Evolutionary conservation across 53 echinoderm and acorn worm genomes (phyloP), one percentile per base, ranked within the genome.

Genomic region (Hippasteria phrygiana): DNA sequence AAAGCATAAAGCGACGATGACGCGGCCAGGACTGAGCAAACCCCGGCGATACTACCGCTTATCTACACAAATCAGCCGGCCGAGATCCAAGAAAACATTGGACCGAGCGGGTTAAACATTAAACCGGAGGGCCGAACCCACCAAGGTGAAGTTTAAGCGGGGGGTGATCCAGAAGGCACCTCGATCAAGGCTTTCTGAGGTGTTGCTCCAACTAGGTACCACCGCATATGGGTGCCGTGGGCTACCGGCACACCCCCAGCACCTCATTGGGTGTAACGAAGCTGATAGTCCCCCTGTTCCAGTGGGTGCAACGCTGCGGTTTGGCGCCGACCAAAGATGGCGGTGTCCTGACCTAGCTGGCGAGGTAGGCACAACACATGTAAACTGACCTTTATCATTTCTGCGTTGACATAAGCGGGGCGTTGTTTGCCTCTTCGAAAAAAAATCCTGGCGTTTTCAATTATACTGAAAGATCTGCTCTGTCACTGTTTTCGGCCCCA

Each of bases 371-470:
- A 35, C 65, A n/a, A n/a, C n/a, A 81, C 66, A 63, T 65, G 43
- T 40, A 64, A 78, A 37, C 27, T 88, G 79, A 89, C 89, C 89
- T 89, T 89, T 89, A 89, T 79, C 89, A 54, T 78, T 40, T 36
- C 71, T 70, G 18, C 78, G 89, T 89, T 89, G 89, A 89, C 89
- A 89, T 79, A 89, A 89, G 79, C 78, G 53, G 89, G 89, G 89
- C 89, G 89, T 78, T 79, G 89, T 89, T 78, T 89, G 79, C 89
- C 67, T 38, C 77, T 81, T 45, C 43, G 31, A 28, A 75, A 81
- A 72, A 72, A 66, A 3, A 66, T 66, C 6, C 34, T 66, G 67
- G 36, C 26, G n/a, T 55, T 59, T 77, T 77, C 27, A 43, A 55
- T 39, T n/a, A 78, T 51, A 54, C 22, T 38, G 56, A 59, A 38